Evolutionary conservation across 30 jellyfish, hydroid and myxozoan species (phyloP).

Genomic region (Rhopilema esculentum): DNA sequence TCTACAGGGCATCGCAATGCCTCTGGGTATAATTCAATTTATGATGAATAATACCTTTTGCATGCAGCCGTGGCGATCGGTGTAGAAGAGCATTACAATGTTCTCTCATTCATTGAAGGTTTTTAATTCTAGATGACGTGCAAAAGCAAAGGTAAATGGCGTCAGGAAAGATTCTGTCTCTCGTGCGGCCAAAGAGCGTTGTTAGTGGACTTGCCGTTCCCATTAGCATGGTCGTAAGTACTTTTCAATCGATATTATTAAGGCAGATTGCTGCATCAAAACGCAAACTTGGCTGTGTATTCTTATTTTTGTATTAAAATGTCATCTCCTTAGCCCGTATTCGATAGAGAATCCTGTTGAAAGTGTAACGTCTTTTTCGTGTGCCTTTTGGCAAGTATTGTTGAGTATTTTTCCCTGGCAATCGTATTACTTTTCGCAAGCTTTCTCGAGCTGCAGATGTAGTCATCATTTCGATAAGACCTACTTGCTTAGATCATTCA

Average conservation of each 20-base stretch:
- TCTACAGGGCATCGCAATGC: neutral
- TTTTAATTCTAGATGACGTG: neutral
- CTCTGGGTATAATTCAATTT: neutral
- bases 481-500: no score
- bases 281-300: no score
- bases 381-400: no score
- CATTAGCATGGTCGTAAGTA: constrained; percentile 18
- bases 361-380: no score
- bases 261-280: neutral
- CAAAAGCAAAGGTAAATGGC: constrained; percentile 5
- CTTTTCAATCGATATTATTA: neutral
- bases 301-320: no score
- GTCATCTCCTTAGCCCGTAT: no score
- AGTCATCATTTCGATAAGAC: no score
- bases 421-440: no score
- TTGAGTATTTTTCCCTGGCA: no score
- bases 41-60: neutral
- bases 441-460: no score
- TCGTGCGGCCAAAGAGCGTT: constrained; percentile 22
- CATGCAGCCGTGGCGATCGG: neutral
- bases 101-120: neutral
- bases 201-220: constrained; percentile 31
- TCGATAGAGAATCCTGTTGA: no score
- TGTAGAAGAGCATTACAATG: neutral
- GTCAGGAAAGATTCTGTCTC: constrained; percentile 27